A percentile compares a stretch with the other conserved stretches of the same genome.
These are phyloP conservation scores for Pseudobourletiella spinata DNA, from an alignment of 1,140 invertebrate genomes.

Conservation along the genomic window DNA sequence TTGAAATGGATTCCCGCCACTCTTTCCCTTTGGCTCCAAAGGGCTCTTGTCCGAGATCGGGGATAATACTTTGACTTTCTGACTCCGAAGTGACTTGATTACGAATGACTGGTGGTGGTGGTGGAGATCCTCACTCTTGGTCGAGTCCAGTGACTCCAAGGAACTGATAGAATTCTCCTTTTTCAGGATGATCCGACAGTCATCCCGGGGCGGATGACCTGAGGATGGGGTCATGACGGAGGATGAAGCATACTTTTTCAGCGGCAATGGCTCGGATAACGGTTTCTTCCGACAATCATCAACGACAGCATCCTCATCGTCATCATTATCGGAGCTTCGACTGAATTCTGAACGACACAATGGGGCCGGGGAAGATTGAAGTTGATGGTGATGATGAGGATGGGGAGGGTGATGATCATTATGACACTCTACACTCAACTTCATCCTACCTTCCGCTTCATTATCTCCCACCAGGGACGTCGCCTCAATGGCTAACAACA, in stretches of 20 bases:
- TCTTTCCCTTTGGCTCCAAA: slow-evolving; percentile 53
- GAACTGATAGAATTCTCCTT: slow-evolving; percentile 33
- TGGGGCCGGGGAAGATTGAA: too few species aligned
- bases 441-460: too few species aligned
- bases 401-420: too few species aligned
- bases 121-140: slow-evolving; percentile 27
- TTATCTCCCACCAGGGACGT: too few species aligned
- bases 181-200: slow-evolving; percentile 17
- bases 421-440: too few species aligned
- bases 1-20: background rate
- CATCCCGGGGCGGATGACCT: too few species aligned
- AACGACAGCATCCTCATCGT: too few species aligned
- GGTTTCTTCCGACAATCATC: slow-evolving; percentile 4
- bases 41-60: slow-evolving; percentile 85
- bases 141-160: slow-evolving; percentile 33
- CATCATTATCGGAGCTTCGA: too few species aligned
- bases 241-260: too few species aligned
- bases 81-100: background rate
- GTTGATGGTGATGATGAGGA: too few species aligned
- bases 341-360: too few species aligned
- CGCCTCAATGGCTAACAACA: slow-evolving; percentile 27
- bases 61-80: slow-evolving; percentile 50
- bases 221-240: too few species aligned
- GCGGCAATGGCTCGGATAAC: slow-evolving; percentile 28
- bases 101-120: background rate